Conservation (phyloP, 2,797 vertebrate species). For the Pangasius macronema region DNA sequence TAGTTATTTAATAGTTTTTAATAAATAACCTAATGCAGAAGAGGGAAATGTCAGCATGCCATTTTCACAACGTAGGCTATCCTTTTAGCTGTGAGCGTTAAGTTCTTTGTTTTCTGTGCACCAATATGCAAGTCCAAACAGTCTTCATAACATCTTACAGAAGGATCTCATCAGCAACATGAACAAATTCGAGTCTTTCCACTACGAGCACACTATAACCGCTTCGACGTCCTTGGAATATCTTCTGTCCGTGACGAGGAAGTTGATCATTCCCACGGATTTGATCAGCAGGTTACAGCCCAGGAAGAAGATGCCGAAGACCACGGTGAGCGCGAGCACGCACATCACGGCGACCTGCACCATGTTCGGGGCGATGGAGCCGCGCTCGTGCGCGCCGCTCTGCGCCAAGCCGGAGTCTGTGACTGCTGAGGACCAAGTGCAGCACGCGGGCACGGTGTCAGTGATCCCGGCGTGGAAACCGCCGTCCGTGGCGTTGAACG, state of each 20-base stretch:
- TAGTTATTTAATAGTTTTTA: neutral
- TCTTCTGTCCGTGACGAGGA: slow-evolving; percentile 91
- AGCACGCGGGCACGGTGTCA: slow-evolving; percentile 78
- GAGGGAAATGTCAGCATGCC: neutral
- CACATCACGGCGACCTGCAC: slow-evolving; percentile 99
- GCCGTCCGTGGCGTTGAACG: slow-evolving; percentile 80
- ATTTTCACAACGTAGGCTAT: neutral
- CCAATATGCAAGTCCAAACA: neutral
- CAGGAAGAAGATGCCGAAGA: slow-evolving; percentile 96
- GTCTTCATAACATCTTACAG: neutral
- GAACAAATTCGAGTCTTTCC: neutral
- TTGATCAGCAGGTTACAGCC: slow-evolving; percentile 98
- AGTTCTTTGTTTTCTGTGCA: neutral
- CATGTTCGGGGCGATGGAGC: slow-evolving; percentile 89
- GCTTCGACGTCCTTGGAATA: slow-evolving; percentile 93
- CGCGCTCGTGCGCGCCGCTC: slow-evolving; percentile 83
- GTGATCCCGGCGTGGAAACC: slow-evolving; percentile 77
- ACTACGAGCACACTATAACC: slow-evolving; percentile 89
- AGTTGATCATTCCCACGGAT: slow-evolving; percentile 98
- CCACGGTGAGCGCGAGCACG: slow-evolving; percentile 94
- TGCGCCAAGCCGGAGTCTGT: slow-evolving; percentile 84
- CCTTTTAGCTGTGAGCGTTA: neutral
- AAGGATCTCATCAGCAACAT: neutral
- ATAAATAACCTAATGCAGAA: neutral
- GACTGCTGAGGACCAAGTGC: slow-evolving; percentile 88